Conservation (phyloP, 2,797 vertebrate species). For the Uromys caudimaculatus region DNA sequence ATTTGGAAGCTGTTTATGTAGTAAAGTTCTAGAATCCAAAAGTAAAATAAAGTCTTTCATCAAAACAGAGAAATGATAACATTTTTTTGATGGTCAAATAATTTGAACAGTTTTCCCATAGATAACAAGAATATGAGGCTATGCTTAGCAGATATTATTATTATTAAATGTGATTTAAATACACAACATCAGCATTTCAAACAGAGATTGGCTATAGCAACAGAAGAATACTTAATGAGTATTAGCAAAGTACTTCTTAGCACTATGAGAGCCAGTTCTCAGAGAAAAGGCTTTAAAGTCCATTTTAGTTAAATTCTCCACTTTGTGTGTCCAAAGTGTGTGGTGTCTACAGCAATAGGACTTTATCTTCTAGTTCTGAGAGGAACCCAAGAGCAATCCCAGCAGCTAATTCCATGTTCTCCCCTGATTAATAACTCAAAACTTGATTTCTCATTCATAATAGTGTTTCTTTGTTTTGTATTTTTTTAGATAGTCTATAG, state of each 20-base stretch:
- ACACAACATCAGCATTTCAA: neutral
- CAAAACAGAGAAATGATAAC: neutral
- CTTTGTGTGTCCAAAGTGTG: neutral
- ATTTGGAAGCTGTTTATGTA: neutral
- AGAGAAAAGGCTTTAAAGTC: neutral
- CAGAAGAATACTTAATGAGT: neutral
- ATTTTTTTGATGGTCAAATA: neutral
- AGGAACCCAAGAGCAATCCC: neutral
- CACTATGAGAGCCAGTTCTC: neutral
- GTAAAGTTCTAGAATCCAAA: neutral
- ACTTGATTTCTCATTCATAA: neutral
- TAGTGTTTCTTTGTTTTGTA: neutral
- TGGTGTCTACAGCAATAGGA: neutral
- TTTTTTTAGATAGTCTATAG: neutral
- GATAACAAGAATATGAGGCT: neutral
- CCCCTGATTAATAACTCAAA: neutral
- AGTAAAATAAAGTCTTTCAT: neutral
- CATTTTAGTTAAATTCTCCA: neutral
- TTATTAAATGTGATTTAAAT: neutral
- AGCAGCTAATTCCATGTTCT: neutral
- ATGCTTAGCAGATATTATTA: neutral
- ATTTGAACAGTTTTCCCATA: neutral
- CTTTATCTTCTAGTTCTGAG: neutral
- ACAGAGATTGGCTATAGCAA: neutral
- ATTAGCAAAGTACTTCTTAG: neutral